Conservation (phyloP, 2,797 vertebrate species). For the Anguilla pacifica region DNA sequence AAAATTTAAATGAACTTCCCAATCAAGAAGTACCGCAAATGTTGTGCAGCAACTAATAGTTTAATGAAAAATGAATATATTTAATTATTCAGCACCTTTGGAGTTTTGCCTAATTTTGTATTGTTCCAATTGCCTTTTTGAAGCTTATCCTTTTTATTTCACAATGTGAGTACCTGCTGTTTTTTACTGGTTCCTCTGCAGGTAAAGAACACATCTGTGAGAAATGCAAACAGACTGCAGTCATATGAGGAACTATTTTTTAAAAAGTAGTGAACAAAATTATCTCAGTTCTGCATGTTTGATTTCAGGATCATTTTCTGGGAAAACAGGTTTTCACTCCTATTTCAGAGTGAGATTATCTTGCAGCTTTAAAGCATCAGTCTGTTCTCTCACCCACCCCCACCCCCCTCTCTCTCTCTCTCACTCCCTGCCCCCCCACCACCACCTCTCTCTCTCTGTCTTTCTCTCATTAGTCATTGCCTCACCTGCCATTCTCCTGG, state of each 20-base stretch:
- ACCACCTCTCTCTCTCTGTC: slow-evolving; percentile 5
- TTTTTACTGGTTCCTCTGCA: not conserved
- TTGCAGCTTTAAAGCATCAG: not conserved
- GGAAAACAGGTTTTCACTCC: not conserved
- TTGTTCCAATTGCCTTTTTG: not conserved
- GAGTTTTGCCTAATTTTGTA: not conserved
- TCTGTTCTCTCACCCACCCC: not conserved
- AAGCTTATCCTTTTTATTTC: not conserved
- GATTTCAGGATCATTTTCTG: not conserved
- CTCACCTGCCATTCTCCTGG: slow-evolving; percentile 20
- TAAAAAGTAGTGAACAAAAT: too few relatives aligned
- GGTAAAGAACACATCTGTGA: too few relatives aligned
- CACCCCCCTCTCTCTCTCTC: not conserved
- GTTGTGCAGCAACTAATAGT: not conserved
- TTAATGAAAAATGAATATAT: not conserved
- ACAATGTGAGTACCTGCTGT: not conserved
- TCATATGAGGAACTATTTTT: not conserved
- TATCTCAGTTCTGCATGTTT: not conserved
- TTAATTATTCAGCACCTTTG: not conserved
- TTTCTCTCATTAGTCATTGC: slow-evolving; percentile 34
- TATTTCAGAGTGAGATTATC: not conserved
- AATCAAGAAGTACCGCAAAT: not conserved
- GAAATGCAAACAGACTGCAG: not conserved
- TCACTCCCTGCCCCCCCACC: not conserved
- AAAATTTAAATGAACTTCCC: not conserved